Conservation (phyloP, 2,113 vertebrate genomes). For the Acinonyx jubatus region DNA sequence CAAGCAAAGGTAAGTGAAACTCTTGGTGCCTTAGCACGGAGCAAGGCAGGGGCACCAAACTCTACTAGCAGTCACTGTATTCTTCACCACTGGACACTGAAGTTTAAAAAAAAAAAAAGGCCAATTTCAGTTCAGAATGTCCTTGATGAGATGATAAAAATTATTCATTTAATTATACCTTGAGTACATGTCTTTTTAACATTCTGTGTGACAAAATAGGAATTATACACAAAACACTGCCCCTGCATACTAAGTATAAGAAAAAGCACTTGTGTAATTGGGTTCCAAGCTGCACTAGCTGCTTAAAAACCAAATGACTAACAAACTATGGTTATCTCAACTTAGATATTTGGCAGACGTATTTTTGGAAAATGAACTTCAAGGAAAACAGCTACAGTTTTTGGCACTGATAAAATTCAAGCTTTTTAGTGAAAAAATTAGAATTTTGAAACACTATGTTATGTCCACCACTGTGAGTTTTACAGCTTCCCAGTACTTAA, state of each 20-base stretch:
- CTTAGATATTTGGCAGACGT: background rate
- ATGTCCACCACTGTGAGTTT: background rate
- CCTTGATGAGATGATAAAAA: conserved; percentile 52
- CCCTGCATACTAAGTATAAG: background rate
- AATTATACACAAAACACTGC: conserved; percentile 11
- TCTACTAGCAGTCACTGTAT: background rate
- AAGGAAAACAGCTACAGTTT: conserved; percentile 24
- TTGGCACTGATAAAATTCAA: background rate
- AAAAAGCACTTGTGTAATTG: background rate
- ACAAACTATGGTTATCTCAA: background rate
- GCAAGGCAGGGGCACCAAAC: background rate
- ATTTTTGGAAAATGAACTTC: background rate
- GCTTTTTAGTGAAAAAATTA: conserved; percentile 40
- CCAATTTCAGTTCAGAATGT: conserved; percentile 2
- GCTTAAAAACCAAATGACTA: background rate
- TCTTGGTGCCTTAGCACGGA: background rate
- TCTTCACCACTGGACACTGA: background rate
- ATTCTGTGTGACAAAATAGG: conserved; percentile 42
- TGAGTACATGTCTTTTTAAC: conserved; percentile 26
- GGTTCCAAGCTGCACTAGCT: background rate
- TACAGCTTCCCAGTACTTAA: conserved; percentile 25
- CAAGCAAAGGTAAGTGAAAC: background rate
- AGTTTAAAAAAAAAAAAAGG: background rate
- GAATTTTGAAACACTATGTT: conserved; percentile 37
- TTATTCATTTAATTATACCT: conserved; percentile 18